Evolutionary conservation across 2,113 vertebrate genomes (phyloP).

Genomic region (Heterocephalus glaber): DNA sequence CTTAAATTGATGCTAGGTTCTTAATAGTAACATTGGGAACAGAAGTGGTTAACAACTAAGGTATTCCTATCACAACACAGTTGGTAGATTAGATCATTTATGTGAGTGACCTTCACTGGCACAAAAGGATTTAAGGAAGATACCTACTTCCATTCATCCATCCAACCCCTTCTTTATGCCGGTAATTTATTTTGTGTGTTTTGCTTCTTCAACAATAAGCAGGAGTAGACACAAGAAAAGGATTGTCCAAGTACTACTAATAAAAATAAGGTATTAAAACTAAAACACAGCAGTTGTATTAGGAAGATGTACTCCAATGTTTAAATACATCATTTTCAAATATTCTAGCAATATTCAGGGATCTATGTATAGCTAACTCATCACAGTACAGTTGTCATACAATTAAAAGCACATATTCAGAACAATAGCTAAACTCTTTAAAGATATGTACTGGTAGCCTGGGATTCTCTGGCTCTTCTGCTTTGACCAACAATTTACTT

Average conservation of each 20-base stretch:
- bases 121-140: not conserved
- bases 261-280: too few species aligned
- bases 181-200: not conserved
- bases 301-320: too few species aligned
- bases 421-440: not conserved
- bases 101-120: not conserved
- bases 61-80: not conserved
- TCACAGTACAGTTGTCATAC: not conserved
- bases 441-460: not conserved
- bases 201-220: too few species aligned
- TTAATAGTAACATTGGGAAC: not conserved
- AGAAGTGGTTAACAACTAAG: not conserved
- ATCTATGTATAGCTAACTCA: too few species aligned
- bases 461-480: conserved; percentile 80
- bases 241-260: too few species aligned
- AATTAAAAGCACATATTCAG: conserved; percentile 11
- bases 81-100: not conserved
- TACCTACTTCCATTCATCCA: not conserved
- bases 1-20: conserved; percentile 17
- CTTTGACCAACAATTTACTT: conserved; percentile 74
- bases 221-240: too few species aligned
- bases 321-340: too few species aligned
- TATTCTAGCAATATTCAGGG: too few species aligned
- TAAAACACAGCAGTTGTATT: too few species aligned
- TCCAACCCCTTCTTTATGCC: not conserved